These are phyloP conservation scores for Acomys russatus DNA, from an alignment of 2,797 vertebrate species.

Conservation along the genomic window DNA sequence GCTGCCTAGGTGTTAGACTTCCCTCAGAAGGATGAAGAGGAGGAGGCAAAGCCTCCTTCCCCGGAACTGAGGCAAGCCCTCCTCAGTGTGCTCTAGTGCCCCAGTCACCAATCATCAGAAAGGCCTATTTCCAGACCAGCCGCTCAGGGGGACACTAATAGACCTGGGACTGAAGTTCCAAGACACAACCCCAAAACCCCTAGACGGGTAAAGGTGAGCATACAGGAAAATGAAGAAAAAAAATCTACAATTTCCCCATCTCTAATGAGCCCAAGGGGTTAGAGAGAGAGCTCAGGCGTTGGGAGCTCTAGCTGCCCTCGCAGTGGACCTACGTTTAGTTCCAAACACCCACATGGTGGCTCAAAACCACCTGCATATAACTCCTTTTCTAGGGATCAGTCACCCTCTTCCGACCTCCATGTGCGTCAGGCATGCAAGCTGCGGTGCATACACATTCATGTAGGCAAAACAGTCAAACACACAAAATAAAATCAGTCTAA, in stretches of 20 bases:
- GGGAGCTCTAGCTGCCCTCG: not conserved
- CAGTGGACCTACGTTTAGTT: not conserved
- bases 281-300: not conserved
- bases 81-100: not conserved
- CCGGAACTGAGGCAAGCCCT: accelerated
- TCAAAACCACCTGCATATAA: not conserved
- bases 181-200: not conserved
- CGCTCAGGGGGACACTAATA: no score
- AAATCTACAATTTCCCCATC: not conserved
- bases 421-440: not conserved
- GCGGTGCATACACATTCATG: not conserved
- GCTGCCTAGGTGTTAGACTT: not conserved
- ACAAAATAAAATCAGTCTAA: not conserved
- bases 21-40: not conserved
- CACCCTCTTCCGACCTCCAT: not conserved
- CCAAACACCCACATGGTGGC: not conserved
- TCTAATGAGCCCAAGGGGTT: not conserved
- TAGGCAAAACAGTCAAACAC: not conserved
- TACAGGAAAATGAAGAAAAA: not conserved
- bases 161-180: not conserved
- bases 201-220: not conserved
- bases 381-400: not conserved
- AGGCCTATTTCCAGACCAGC: not conserved
- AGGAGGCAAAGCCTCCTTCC: not conserved
- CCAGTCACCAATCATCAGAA: not conserved